Conservation (phyloP, 2,113 vertebrate genomes). For the Otolemur garnettii region DNA sequence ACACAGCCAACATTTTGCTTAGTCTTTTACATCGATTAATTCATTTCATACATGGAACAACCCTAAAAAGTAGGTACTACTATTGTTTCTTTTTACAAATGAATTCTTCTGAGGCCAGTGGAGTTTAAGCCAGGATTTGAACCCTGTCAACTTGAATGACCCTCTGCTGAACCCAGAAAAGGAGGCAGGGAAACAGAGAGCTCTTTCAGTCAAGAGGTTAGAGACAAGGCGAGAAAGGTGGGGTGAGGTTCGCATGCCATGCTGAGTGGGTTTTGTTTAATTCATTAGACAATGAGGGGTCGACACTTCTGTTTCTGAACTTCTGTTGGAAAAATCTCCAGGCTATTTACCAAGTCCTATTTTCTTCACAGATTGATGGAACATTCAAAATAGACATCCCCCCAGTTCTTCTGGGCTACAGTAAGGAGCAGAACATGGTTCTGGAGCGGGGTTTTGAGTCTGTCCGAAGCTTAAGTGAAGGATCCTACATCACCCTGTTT, state of each 20-base stretch:
- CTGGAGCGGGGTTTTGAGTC: slow-evolving; percentile 90
- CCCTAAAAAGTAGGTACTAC: background rate
- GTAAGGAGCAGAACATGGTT: slow-evolving; percentile 90
- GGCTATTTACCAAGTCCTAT: background rate
- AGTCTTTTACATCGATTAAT: background rate
- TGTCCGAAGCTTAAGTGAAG: slow-evolving; percentile 89
- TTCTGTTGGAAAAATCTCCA: background rate
- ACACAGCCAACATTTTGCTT: background rate
- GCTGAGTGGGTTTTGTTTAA: too few relatives aligned
- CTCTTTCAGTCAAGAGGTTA: background rate
- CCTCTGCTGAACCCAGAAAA: background rate
- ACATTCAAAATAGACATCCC: slow-evolving; percentile 95
- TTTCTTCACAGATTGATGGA: slow-evolving; percentile 93
- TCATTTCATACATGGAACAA: background rate
- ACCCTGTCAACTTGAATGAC: background rate
- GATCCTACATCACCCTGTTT: slow-evolving; percentile 95
- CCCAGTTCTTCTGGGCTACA: slow-evolving; percentile 96
- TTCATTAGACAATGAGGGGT: background rate
- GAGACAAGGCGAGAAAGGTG: background rate
- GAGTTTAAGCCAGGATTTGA: background rate
- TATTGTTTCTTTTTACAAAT: background rate
- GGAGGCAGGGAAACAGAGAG: background rate
- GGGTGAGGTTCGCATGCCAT: background rate
- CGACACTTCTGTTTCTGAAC: background rate
- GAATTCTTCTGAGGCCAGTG: too few relatives aligned